phyloP scores from a whole-genome alignment of 1,140 invertebrate species.

The Stegodyphus dumicola region DNA sequence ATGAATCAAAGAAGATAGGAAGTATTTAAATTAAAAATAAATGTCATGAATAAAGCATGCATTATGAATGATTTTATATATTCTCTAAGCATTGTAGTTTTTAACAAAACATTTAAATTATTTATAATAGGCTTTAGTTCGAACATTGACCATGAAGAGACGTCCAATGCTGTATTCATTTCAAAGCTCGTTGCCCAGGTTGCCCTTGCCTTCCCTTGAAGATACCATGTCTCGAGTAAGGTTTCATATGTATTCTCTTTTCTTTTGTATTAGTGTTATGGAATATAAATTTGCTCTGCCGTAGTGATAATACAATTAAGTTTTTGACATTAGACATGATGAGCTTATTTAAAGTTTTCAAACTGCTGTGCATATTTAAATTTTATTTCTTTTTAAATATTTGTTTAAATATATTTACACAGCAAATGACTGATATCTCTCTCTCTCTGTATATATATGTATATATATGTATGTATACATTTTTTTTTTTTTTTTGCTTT shows the following conservation, averaged over 20 bases:
- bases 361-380: no score
- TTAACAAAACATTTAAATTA: not conserved
- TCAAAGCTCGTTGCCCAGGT: slow-evolving; percentile 91
- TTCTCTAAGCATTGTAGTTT: no score
- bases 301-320: no score
- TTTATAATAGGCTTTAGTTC: slow-evolving; percentile 62
- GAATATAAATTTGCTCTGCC: no score
- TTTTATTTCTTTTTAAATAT: no score
- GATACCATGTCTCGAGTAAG: slow-evolving; percentile 88
- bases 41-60: no score
- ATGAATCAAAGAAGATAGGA: no score
- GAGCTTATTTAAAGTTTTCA: no score
- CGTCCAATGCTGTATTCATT: slow-evolving; percentile 94
- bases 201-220: slow-evolving; percentile 88
- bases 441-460: not conserved
- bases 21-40: no score
- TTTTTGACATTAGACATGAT: no score
- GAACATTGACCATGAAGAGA: slow-evolving; percentile 74
- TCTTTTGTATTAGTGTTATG: slow-evolving; percentile 10
- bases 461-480: not conserved
- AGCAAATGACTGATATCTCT: not conserved
- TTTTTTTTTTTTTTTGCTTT: not conserved
- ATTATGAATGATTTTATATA: no score
- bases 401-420: no score
- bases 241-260: not conserved